Evolutionary conservation across 2,888 invertebrate genomes (phyloP), one percentile per base, ranked within the genome.

Genomic region (Vesta saturnalis): DNA sequence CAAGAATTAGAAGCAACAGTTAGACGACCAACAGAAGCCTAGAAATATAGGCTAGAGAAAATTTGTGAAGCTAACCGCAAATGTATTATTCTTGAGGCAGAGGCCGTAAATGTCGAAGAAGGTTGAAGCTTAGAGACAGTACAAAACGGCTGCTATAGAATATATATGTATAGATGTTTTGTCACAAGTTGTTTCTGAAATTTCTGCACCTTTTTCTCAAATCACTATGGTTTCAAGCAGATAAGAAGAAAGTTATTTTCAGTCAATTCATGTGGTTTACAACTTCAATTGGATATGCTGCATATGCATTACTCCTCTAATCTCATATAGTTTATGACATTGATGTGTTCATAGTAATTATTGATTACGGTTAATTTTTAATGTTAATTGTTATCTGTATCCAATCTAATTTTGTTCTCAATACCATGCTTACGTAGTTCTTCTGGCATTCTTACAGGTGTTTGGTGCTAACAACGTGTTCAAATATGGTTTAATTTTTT

Each of bases 221-320:
- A 92, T 99, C 73, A 97, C 96, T 2, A 97, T 99, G 97, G 93
- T 99, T 14, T 95, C 97, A 0, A 94, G 93, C 77, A 98, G 98
- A 35, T 89, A 88, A 65, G 94, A 96, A 46, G 94, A 96, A 58
- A 88, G 39, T 39, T 1, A n/a, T n/a, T 39, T 39, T 6, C 39
- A 39, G 39, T 39, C 39, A 6, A 39, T 39, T 39, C 39, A n/a
- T n/a, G n/a, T n/a, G 8, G 39, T 39, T n/a, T n/a, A n/a, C n/a
- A n/a, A n/a, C n/a, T n/a, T n/a, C n/a, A n/a, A n/a, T n/a, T n/a
- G n/a, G n/a, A n/a, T n/a, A n/a, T n/a, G n/a, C n/a, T n/a, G n/a
- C n/a, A n/a, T n/a, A n/a, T n/a, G n/a, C n/a, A n/a, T n/a, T n/a
- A n/a, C n/a, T n/a, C n/a, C n/a, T n/a, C n/a, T n/a, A n/a, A n/a